Evolutionary conservation across 1,140 invertebrate genomes (phyloP), one percentile per base, ranked within the genome.

Genomic region (Camponotus floridanus): DNA sequence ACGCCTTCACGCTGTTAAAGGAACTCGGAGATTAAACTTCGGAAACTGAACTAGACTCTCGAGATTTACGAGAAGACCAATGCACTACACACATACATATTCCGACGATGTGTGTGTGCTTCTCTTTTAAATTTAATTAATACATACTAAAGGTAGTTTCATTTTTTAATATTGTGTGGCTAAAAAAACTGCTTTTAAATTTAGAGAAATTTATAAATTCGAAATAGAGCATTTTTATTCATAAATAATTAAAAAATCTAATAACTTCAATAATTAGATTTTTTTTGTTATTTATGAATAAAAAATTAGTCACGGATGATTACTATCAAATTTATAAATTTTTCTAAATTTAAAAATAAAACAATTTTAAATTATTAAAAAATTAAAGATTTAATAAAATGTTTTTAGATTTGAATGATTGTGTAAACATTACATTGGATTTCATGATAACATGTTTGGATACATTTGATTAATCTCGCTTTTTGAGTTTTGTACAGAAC

Each of bases 81-180:
- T 80, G 21, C 26, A 26, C 42, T 26, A 26, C 15, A 48, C 13
- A 15, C 15, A 48, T 4, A 15, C 13, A 48, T 15, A 48, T 13
- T 36, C 21, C 64, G 33, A 42, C 33, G 51, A 74, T 45, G 26
- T 26, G 26, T 26, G 26, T 26, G 26, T 26, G 39, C 55, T n/a
- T 74, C 68, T 80, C 55, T 36, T 73, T 74, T 74, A 31, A 73
- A 83, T 83, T 74, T 73, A 73, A 83, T 83, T 83, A 83, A 61
- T 51, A 1, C 18, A 68, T 18, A 42, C 31, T 18, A 2, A 21
- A 59, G 57, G 33, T 55, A 39, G 31, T 45, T 15, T 33, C 33
- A 73, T 74, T 74, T 74, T 74, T 48, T 39, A 36, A 36, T 79
- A 2, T 70, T 39, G 33, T 55, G 33, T 55, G 33, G 36, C 31